These are phyloP conservation scores for Meiosimyza platycephala DNA, from an alignment of 2,888 invertebrate genomes.

Conservation along the genomic window DNA sequence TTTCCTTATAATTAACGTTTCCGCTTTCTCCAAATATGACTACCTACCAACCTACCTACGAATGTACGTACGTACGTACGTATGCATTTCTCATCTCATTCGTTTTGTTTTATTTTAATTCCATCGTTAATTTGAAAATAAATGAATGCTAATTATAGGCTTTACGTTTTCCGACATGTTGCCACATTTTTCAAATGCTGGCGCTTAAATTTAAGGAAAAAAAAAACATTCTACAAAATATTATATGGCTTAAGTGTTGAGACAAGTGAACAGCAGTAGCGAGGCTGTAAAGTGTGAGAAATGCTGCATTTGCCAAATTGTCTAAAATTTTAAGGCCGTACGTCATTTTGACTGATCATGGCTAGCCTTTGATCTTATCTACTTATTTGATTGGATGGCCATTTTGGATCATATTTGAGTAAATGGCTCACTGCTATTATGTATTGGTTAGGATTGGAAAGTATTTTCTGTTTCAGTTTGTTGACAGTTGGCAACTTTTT, in stretches of 20 bases:
- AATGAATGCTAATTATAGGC: conserved; percentile 61
- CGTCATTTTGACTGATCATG: conserved; percentile 54
- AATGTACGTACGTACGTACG: background rate
- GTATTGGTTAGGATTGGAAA: too few relatives aligned
- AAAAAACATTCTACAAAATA: background rate
- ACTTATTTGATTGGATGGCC: too few relatives aligned
- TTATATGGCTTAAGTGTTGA: background rate
- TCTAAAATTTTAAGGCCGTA: background rate
- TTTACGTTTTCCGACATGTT: conserved; percentile 37
- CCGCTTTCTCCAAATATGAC: conserved; percentile 2
- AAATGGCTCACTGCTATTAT: too few relatives aligned
- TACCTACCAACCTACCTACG: background rate
- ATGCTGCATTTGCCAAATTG: conserved; percentile 45
- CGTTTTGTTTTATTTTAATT: conserved; percentile 14
- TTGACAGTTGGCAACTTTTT: too few relatives aligned
- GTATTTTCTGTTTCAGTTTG: too few relatives aligned
- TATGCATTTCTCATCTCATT: background rate
- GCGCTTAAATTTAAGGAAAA: background rate
- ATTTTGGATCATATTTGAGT: too few relatives aligned
- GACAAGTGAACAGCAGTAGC: background rate
- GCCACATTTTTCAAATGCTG: conserved; percentile 6
- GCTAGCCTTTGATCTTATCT: conserved; percentile 57
- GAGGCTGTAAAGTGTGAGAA: conserved; percentile 48
- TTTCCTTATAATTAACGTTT: conserved; percentile 4
- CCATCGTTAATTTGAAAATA: conserved; percentile 56